phyloP scores from a whole-genome alignment of 2,888 invertebrate species.

The Atherix ibis region DNA sequence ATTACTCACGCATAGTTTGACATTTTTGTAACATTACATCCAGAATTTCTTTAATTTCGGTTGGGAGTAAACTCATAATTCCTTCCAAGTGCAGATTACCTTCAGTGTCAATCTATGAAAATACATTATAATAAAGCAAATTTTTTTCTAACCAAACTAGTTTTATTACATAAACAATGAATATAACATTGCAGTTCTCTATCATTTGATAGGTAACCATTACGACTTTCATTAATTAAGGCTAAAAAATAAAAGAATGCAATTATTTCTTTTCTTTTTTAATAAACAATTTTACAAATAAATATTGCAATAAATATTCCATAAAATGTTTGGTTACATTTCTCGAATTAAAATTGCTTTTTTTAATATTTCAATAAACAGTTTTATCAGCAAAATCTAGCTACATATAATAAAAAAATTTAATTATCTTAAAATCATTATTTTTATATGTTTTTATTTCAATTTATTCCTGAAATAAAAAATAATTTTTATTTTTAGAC shows the following conservation, averaged over 20 bases:
- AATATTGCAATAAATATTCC: too few relatives aligned
- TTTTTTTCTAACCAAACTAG: constrained; percentile 20
- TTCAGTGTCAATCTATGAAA: constrained; percentile 20
- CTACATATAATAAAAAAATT: too few relatives aligned
- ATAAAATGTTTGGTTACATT: too few relatives aligned
- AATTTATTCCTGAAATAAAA: too few relatives aligned
- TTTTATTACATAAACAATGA: constrained; percentile 24
- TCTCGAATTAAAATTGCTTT: too few relatives aligned
- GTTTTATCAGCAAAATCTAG: too few relatives aligned
- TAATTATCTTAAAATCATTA: too few relatives aligned
- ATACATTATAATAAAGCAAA: background rate
- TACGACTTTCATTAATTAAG: constrained; percentile 12
- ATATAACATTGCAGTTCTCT: constrained; percentile 23
- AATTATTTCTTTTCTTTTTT: too few relatives aligned
- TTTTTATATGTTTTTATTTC: too few relatives aligned
- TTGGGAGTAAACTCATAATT: constrained; percentile 22
- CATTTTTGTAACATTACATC: constrained; percentile 17
- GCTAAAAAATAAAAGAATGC: constrained; percentile 15
- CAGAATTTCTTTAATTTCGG: constrained; percentile 18
- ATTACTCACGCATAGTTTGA: constrained; percentile 21
- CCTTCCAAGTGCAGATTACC: constrained; percentile 22
- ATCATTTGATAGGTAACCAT: constrained; percentile 18
- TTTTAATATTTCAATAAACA: too few relatives aligned
- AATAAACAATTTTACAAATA: background rate
- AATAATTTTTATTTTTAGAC: too few relatives aligned